Conservation (phyloP, 2,113 vertebrate genomes). For the Oryctolagus cuniculus region mOryCun1.1 NC_091439.1:129075501-129076000, state of each 20-base stretch:
- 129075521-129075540: not conserved
- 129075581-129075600: not conserved
- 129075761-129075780: not conserved
- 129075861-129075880: not conserved
- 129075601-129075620: constrained; percentile 39
- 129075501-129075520: constrained; percentile 9
- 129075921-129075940: too few relatives aligned
- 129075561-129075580: constrained; percentile 47
- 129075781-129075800: not conserved
- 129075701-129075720: not conserved
- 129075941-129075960: too few relatives aligned
- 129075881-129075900: too few relatives aligned
- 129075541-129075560: constrained; percentile 23
- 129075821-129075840: not conserved
- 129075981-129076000: too few relatives aligned
- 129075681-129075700: constrained; percentile 2
- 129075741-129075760: not conserved
- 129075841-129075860: not conserved
- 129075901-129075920: too few relatives aligned
- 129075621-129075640: constrained; percentile 53
- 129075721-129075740: not conserved
- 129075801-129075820: constrained; percentile 45
- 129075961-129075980: too few relatives aligned
- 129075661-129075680: constrained; percentile 43
- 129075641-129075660: constrained; percentile 51